A percentile compares a stretch with the other conserved stretches of the same genome.
phyloP scores from a whole-genome alignment of 2,888 invertebrate species.

The Drosophila melanocephala region DNA sequence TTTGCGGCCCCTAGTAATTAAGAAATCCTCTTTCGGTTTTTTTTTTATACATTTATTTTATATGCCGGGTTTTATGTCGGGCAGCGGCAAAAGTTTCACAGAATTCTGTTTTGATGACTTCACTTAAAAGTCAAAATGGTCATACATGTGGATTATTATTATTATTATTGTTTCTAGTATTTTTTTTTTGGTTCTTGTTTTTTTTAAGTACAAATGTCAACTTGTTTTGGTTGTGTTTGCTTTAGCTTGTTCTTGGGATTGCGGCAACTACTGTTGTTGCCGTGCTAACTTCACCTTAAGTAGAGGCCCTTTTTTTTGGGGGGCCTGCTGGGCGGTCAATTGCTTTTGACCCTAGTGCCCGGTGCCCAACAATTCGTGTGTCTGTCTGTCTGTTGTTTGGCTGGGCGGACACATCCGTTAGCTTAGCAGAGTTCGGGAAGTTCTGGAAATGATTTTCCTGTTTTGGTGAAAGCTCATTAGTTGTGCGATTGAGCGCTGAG shows the following conservation, averaged over 20 bases:
- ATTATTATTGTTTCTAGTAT: slow-evolving; percentile 67
- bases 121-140: slow-evolving; percentile 77
- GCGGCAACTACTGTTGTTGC: slow-evolving; percentile 43
- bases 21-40: slow-evolving; percentile 75
- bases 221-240: slow-evolving; percentile 25
- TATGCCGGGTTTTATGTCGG: slow-evolving; percentile 57
- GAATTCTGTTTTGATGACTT: slow-evolving; percentile 82
- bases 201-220: slow-evolving; percentile 45
- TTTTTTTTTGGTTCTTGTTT: slow-evolving; percentile 15
- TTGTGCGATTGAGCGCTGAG: slow-evolving; percentile 29
- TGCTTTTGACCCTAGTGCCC: slow-evolving; percentile 68
- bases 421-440: slow-evolving; percentile 45
- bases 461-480: slow-evolving; percentile 74
- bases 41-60: slow-evolving; percentile 24
- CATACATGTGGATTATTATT: slow-evolving; percentile 61
- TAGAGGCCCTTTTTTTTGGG: slow-evolving; percentile 50
- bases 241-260: slow-evolving; percentile 33
- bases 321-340: slow-evolving; percentile 69
- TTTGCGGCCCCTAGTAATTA: slow-evolving; percentile 69
- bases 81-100: slow-evolving; percentile 71
- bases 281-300: slow-evolving; percentile 64
- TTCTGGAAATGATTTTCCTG: slow-evolving; percentile 73
- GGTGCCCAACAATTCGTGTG: slow-evolving; percentile 18
- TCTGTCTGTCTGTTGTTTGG: slow-evolving; percentile 27
- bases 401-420: slow-evolving; percentile 61